phyloP scores from a whole-genome alignment of 2,113 vertebrate genomes.

The Petaurus breviceps region DNA sequence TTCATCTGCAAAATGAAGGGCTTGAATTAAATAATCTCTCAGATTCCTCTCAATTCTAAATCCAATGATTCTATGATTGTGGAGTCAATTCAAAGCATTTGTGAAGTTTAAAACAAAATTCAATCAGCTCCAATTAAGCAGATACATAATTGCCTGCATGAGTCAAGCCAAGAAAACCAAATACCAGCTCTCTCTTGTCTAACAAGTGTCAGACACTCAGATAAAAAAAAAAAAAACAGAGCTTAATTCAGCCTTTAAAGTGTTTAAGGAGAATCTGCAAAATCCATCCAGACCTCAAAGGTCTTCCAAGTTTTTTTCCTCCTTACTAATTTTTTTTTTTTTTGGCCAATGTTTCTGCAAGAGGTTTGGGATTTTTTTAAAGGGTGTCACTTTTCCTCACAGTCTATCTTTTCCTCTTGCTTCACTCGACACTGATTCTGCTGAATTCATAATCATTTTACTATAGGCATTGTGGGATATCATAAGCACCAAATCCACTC shows the following conservation, averaged over 20 bases:
- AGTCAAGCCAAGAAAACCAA: slow-evolving; percentile 11
- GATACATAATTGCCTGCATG: slow-evolving; percentile 7
- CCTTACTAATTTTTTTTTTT: slow-evolving; percentile 41
- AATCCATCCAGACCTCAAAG: slow-evolving; percentile 62
- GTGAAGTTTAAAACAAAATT: slow-evolving; percentile 27
- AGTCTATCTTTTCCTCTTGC: slow-evolving; percentile 28
- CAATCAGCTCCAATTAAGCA: slow-evolving; percentile 8
- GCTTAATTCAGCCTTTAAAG: not conserved
- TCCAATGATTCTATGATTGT: slow-evolving; percentile 10
- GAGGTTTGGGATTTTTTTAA: slow-evolving; percentile 8
- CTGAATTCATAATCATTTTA: slow-evolving; percentile 39
- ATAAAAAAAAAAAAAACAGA: slow-evolving; percentile 13
- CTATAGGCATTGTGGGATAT: not conserved
- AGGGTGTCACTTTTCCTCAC: slow-evolving; percentile 36
- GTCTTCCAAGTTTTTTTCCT: slow-evolving; percentile 36
- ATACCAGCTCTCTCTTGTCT: slow-evolving; percentile 9
- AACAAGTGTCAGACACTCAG: slow-evolving; percentile 31
- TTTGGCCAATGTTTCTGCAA: slow-evolving; percentile 42
- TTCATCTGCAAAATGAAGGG: not conserved
- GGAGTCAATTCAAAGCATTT: slow-evolving; percentile 23
- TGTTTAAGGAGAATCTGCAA: slow-evolving; percentile 59
- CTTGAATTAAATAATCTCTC: not conserved
- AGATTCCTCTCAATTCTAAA: not conserved
- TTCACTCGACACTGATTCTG: slow-evolving; percentile 53
- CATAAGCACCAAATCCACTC: not conserved